These are phyloP conservation scores for Morinoia aosen DNA, from an alignment of 2,888 invertebrate species.

Conservation along the genomic window DNA sequence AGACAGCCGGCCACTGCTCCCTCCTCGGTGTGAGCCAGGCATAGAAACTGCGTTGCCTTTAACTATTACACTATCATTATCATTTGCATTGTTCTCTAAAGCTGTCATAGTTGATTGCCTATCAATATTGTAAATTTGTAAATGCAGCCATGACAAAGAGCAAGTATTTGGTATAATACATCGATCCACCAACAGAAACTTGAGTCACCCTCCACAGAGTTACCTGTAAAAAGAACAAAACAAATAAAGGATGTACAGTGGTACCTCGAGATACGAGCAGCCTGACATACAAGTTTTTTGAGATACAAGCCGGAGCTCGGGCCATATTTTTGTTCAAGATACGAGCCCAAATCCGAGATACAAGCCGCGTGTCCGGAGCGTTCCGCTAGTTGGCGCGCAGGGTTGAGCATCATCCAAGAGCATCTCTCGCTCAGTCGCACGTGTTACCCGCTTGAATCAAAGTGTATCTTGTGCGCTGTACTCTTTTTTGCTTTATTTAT, in stretches of 20 bases:
- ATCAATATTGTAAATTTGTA: not conserved
- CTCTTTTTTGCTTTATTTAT: too few relatives aligned
- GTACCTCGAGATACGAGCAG: too few relatives aligned
- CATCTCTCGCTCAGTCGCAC: too few relatives aligned
- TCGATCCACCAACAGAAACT: not conserved
- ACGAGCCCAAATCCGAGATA: too few relatives aligned
- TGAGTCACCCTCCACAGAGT: not conserved
- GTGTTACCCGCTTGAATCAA: too few relatives aligned
- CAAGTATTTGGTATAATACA: not conserved
- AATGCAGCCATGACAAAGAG: not conserved
- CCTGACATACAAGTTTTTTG: too few relatives aligned
- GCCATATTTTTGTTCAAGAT: too few relatives aligned
- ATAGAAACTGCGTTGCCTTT: not conserved
- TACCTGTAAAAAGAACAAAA: not conserved
- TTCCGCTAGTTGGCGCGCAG: too few relatives aligned
- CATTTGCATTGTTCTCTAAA: slow-evolving; percentile 57
- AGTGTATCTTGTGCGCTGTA: too few relatives aligned
- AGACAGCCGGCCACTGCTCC: slow-evolving; percentile 58
- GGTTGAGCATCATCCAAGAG: too few relatives aligned
- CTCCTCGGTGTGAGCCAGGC: slow-evolving; percentile 47
- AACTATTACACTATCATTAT: not conserved
- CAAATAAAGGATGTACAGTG: not conserved
- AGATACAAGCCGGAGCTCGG: too few relatives aligned
- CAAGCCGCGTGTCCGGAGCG: too few relatives aligned
- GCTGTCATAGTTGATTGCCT: slow-evolving; percentile 58